Percentiles rank a stretch among this genome's conserved stretches.
phyloP scores from a whole-genome alignment of 2,888 invertebrate genomes.

The Corbicula japonica region DNA sequence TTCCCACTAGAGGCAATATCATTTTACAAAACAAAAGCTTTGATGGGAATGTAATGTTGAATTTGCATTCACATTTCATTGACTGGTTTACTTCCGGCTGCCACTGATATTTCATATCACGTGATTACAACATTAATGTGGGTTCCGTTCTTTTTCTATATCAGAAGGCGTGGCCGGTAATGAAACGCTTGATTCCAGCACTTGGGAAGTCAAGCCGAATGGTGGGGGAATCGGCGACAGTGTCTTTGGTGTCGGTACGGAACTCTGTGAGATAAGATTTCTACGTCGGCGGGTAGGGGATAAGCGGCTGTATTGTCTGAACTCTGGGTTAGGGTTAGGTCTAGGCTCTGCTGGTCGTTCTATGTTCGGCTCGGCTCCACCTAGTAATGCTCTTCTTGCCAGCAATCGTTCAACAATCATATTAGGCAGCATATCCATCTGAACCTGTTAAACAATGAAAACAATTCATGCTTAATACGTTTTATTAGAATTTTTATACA shows the following conservation, averaged over 20 bases:
- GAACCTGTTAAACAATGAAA: slow-evolving; percentile 62
- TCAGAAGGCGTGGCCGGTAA: slow-evolving; percentile 40
- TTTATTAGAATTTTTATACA: too few relatives aligned
- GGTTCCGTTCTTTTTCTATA: neutral
- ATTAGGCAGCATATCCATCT: slow-evolving; percentile 77
- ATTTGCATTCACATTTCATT: too few relatives aligned
- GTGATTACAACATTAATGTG: too few relatives aligned
- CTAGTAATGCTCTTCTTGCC: slow-evolving; percentile 49
- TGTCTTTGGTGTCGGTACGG: slow-evolving; percentile 30
- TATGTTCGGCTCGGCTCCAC: slow-evolving; percentile 39
- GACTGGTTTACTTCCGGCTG: too few relatives aligned
- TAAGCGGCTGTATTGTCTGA: slow-evolving; percentile 48
- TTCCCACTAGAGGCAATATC: too few relatives aligned
- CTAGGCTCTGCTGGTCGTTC: slow-evolving; percentile 36
- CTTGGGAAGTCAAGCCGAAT: neutral
- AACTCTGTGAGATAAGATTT: slow-evolving; percentile 35
- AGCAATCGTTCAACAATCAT: slow-evolving; percentile 71
- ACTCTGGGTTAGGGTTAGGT: slow-evolving; percentile 42
- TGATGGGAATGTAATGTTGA: too few relatives aligned
- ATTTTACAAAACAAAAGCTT: too few relatives aligned
- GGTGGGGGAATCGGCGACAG: slow-evolving; percentile 24
- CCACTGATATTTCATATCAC: too few relatives aligned
- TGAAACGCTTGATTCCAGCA: slow-evolving; percentile 36
- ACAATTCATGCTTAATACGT: too few relatives aligned
- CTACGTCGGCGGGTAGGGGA: slow-evolving; percentile 60